Base-by-base conservation (phyloP, 2,113 vertebrate genomes). In the Antechinus flavipes region DNA sequence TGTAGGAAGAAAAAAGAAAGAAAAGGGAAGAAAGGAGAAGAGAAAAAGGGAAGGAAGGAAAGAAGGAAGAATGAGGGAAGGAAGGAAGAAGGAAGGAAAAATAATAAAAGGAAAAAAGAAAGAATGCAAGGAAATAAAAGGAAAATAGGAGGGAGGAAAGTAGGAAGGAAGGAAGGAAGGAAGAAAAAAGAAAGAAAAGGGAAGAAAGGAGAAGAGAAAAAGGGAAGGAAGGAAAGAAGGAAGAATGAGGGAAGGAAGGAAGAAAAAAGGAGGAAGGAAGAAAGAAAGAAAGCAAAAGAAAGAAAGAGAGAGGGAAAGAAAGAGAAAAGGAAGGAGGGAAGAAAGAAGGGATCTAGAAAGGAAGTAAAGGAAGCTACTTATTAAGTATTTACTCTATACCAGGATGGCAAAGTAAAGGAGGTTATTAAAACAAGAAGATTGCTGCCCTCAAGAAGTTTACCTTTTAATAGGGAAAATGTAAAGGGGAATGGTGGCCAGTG, bases 11-110 rank as follows among this genome's bases (percentile, higher is more conserved):
- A 84, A 49, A 84, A 84, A 49, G 49, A 49, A 49, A 49, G 49
- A 49, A 49, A 49, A 90, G 0, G 94, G 93, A 42, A 94, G 90
- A 95, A 54, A 12, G 93, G 96, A 92, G 94, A 97, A 94, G 93
- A 47, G 25, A n/a, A 0, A 35, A 58, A n/a, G 35, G 42, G 30
- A 46, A 0, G 0, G 0, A 42, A 24, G 3, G 9, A 10, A 35
- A 53, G 53, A 9, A 35, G 16, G 50, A 19, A 19, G 0, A 10
- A 30, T 25, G 8, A 26, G 8, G 19, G 22, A 5, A 3, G 23
- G 3, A 3, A 35, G 16, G 50, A 19, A 19, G 53, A 9, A 30
- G 9, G 22, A 5, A 3, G 23, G 2, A 3, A 49, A 49, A 49
- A 49, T 49, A 49, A 7, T 49, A 49, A 42, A 52, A 89, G 91